Conservation (phyloP, 2,113 vertebrate species). For the Serinus canaria region DNA sequence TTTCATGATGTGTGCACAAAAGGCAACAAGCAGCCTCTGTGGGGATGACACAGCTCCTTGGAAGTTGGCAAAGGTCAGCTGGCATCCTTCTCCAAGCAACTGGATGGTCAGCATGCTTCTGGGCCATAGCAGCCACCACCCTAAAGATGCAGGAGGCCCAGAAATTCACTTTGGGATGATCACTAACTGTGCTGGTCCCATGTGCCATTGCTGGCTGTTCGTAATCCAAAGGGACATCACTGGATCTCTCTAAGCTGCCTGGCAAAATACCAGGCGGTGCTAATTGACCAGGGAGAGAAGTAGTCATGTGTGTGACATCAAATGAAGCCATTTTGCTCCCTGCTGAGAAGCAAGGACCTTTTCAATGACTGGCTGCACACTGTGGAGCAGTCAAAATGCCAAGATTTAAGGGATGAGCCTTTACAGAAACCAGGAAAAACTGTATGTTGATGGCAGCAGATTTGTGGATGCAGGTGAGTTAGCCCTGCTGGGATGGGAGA, state of each 20-base stretch:
- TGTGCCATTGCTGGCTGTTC: not conserved
- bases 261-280: not conserved
- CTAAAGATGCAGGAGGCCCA: not conserved
- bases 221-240: not conserved
- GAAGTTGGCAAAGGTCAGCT: not conserved
- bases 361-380: not conserved
- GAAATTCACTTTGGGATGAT: not conserved
- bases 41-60: not conserved
- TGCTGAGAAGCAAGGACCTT: not conserved
- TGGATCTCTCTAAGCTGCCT: not conserved
- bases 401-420: not conserved
- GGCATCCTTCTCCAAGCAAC: not conserved
- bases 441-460: not conserved
- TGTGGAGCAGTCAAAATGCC: not conserved
- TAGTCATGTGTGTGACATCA: not conserved
- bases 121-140: not conserved
- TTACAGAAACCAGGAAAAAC: not conserved
- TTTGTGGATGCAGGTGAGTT: slow-evolving; percentile 19
- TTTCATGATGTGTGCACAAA: not conserved
- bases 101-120: not conserved
- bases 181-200: not conserved
- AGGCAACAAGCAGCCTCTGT: not conserved
- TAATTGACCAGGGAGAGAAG: not conserved
- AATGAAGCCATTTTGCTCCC: not conserved
- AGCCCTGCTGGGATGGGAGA: not conserved